Percentiles rank a stretch among this genome's conserved stretches.
Evolutionary conservation across 2,888 invertebrate genomes (phyloP).

Genomic region (Eumerus sabulonum): DNA sequence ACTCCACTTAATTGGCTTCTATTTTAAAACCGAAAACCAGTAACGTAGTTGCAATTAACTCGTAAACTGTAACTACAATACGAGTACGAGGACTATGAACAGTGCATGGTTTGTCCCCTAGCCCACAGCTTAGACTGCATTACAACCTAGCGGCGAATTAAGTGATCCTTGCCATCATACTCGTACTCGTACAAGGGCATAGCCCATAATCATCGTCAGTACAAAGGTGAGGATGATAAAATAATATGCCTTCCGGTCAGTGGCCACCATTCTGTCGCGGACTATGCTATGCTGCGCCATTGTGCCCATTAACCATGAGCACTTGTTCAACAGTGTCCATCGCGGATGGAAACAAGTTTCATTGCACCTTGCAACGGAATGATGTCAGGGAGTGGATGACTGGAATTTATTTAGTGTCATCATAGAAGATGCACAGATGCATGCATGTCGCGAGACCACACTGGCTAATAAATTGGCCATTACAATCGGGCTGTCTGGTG

Average conservation of each 20-base stretch:
- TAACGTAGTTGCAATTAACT: conserved; percentile 59
- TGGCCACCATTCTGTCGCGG: conserved; percentile 30
- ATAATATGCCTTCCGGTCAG: conserved; percentile 62
- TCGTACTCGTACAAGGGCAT: conserved; percentile 39
- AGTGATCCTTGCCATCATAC: conserved; percentile 57
- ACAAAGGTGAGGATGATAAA: conserved; percentile 68
- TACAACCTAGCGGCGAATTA: conserved; percentile 38
- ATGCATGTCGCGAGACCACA: conserved; percentile 15
- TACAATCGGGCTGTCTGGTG: conserved; percentile 60
- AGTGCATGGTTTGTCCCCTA: no score
- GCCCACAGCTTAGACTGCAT: conserved; percentile 6
- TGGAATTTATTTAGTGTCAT: conserved; percentile 68
- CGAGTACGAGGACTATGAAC: no score
- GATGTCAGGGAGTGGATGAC: conserved; percentile 51
- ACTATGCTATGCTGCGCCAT: conserved; percentile 15
- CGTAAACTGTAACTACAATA: conserved; percentile 47
- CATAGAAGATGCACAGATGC: conserved; percentile 59
- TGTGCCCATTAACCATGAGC: conserved; percentile 37
- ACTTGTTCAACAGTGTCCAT: conserved; percentile 10
- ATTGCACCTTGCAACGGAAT: conserved; percentile 56
- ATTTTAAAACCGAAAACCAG: conserved; percentile 14
- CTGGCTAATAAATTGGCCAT: conserved; percentile 64
- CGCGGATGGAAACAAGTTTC: conserved; percentile 50
- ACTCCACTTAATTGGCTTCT: conserved; percentile 57
- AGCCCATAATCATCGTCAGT: conserved; percentile 58